A percentile compares a stretch with the other conserved stretches of the same genome.
Conservation (phyloP, 2,888 invertebrate genomes). For the Drosophila barbarae region DNA sequence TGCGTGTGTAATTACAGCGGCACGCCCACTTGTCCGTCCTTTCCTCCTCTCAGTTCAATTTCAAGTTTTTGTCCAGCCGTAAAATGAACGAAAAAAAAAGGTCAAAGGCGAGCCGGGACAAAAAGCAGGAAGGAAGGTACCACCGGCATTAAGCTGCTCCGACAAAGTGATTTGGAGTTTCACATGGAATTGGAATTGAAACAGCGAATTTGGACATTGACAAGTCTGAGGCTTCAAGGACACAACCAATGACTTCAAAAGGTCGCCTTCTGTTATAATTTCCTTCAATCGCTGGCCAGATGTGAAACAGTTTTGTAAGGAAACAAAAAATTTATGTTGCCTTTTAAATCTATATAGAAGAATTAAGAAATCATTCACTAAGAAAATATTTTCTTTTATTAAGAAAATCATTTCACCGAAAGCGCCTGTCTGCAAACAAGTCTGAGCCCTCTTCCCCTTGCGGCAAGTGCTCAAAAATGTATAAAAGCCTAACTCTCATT, state of each 20-base stretch:
- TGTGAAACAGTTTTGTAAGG: neutral
- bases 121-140: slow-evolving; percentile 14
- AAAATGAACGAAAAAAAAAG: slow-evolving; percentile 42
- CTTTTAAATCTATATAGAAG: neutral
- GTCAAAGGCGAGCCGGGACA: slow-evolving; percentile 34
- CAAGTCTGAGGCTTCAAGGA: slow-evolving; percentile 15
- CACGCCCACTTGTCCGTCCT: slow-evolving; percentile 38
- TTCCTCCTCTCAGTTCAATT: slow-evolving; percentile 54
- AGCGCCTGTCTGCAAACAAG: neutral
- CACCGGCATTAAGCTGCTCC: slow-evolving; percentile 38
- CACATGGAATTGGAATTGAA: slow-evolving; percentile 29
- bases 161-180: slow-evolving; percentile 34
- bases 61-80: slow-evolving; percentile 49
- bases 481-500: slow-evolving; percentile 33
- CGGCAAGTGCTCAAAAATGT: slow-evolving; percentile 13
- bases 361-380: neutral
- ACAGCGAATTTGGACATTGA: slow-evolving; percentile 33
- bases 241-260: slow-evolving; percentile 9
- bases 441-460: neutral
- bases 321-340: neutral
- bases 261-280: neutral
- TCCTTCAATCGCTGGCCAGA: neutral
- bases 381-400: neutral
- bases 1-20: slow-evolving; percentile 62
- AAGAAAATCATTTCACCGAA: slow-evolving; percentile 2